Base-by-base conservation (phyloP, 2,113 vertebrate species). In the Pipra filicauda region DNA sequence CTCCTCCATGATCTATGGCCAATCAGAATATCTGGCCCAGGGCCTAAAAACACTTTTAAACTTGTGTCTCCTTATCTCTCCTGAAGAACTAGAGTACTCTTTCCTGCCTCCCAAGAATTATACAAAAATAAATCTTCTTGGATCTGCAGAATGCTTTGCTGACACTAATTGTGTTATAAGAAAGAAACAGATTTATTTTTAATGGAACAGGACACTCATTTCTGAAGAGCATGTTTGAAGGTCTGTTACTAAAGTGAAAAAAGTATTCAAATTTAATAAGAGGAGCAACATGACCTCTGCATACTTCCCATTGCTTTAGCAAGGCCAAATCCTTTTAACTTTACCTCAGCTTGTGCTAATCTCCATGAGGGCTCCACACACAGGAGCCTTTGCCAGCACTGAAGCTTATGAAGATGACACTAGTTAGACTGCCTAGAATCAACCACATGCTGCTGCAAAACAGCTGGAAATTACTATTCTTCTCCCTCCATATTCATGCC, bases 111-210 rank as follows among this genome's bases (percentile, higher is more conserved):
- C 46, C 66, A 93, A 94, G 88, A 93, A 81, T 72, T 93, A 96
- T 41, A 82, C 79, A 93, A 89, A 96, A 96, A 95, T 91, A 97
- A 96, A 95, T 93, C 82, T 88, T 70, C 67, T 57, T 0, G 4
- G 75, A 44, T 92, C 72, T 92, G 85, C 88, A 95, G 92, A 96
- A 94, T 90, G 69, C 90, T 95, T 88, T 90, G 75, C 79, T 91
- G 96, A 95, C 92, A 96, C 80, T 96, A 94, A 95, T 94, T 94
- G 90, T 91, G 64, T 92, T 91, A 88, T 84, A 78, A 90, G 88
- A 94, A 81, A 92, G 90, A 86, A 91, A 93, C 15, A 44, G 74
- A 88, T 96, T 94, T 95, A 49, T 95, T 96, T 94, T 95, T 94
- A 86, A 91, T 96, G 87, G 95, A 95, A 94, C 49, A 66, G 72